Evolutionary conservation across 2,888 invertebrate genomes (phyloP).

Genomic region (Abrostola tripartita): DNA sequence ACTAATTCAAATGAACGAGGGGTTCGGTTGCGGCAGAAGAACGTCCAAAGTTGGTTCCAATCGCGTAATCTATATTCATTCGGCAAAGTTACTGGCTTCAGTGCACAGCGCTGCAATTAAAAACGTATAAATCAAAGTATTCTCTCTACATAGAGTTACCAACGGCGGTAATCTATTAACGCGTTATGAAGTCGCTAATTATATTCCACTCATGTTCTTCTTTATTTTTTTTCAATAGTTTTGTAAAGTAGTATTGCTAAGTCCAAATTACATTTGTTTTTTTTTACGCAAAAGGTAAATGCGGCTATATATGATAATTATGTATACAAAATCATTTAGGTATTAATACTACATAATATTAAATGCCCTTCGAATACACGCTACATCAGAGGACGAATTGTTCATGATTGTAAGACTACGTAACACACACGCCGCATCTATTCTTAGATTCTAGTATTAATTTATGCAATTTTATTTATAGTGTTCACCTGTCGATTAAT

Average conservation of each 20-base stretch:
- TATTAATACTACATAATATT: neutral
- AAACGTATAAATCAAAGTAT: conserved; percentile 76
- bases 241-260: too few species aligned
- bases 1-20: conserved; percentile 55
- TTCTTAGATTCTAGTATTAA: conserved; percentile 23
- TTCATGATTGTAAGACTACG: conserved; percentile 1
- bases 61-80: conserved; percentile 69
- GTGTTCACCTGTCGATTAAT: conserved; percentile 33
- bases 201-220: conserved; percentile 31
- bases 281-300: too few species aligned
- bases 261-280: too few species aligned
- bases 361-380: neutral
- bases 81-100: conserved; percentile 53
- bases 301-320: too few species aligned
- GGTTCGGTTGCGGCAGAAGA: conserved; percentile 43
- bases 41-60: conserved; percentile 55
- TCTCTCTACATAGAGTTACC: conserved; percentile 47
- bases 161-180: conserved; percentile 51
- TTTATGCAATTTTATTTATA: conserved; percentile 32
- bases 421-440: conserved; percentile 3
- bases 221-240: conserved; percentile 14
- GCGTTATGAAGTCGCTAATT: conserved; percentile 46
- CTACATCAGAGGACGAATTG: conserved; percentile 8
- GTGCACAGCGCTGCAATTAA: conserved; percentile 70
- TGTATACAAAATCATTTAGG: too few species aligned